Evolutionary conservation across 2,888 invertebrate genomes (phyloP).

Genomic region (Clistopyga incitator): DNA sequence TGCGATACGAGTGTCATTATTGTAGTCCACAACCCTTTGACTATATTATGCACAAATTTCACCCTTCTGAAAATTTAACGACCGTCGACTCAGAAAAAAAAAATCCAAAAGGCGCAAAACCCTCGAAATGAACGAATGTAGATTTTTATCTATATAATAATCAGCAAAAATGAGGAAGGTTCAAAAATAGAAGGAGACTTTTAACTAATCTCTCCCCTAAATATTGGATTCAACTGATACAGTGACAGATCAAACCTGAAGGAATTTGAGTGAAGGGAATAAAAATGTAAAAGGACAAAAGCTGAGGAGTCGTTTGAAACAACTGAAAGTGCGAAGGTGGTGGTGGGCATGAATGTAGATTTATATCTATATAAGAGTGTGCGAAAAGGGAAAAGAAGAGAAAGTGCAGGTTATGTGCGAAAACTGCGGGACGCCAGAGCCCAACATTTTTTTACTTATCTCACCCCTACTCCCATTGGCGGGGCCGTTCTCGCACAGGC

Average conservation of each 20-base stretch:
- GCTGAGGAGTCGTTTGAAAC: slow-evolving; percentile 52
- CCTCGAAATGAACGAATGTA: too few relatives aligned
- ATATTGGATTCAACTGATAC: neutral
- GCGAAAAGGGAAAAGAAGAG: slow-evolving; percentile 24
- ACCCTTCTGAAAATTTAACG: too few relatives aligned
- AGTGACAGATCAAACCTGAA: neutral
- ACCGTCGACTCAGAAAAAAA: neutral
- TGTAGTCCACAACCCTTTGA: too few relatives aligned
- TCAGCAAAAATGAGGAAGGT: too few relatives aligned
- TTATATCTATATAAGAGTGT: slow-evolving; percentile 25
- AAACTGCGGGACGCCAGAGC: slow-evolving; percentile 48
- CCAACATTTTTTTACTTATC: slow-evolving; percentile 37
- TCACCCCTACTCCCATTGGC: slow-evolving; percentile 32
- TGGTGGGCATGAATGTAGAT: slow-evolving; percentile 39
- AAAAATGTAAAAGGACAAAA: slow-evolving; percentile 1
- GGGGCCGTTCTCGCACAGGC: slow-evolving; percentile 21
- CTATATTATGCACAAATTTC: too few relatives aligned
- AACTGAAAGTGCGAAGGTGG: slow-evolving; percentile 45
- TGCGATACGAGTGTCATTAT: too few relatives aligned
- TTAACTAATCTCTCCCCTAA: too few relatives aligned
- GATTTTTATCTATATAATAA: too few relatives aligned
- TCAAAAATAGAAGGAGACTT: too few relatives aligned
- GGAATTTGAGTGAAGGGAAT: neutral
- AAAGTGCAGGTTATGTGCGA: slow-evolving; percentile 38
- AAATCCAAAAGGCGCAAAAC: neutral